These are phyloP conservation scores for Genyomyrus donnyi DNA, from an alignment of 2,113 vertebrate genomes.

Conservation along the genomic window DNA sequence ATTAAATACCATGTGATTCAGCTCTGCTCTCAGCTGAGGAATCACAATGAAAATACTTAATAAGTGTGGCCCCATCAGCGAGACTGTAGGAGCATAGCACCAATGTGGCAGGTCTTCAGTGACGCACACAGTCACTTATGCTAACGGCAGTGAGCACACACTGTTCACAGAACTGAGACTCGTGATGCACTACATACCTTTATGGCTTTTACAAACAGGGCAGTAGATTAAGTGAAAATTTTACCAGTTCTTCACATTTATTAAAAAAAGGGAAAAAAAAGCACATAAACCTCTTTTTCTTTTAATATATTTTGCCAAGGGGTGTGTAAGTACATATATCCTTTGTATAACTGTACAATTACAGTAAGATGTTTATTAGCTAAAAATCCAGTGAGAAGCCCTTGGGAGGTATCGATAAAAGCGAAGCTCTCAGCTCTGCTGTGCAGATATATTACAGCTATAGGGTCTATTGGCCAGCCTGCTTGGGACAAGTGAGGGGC, in stretches of 20 bases:
- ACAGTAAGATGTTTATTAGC: background rate
- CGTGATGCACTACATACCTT: background rate
- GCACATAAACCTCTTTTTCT: background rate
- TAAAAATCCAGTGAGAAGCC: background rate
- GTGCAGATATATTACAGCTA: background rate
- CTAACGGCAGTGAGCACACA: background rate
- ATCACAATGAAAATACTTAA: background rate
- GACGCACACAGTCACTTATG: background rate
- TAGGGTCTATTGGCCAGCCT: background rate
- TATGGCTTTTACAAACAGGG: background rate
- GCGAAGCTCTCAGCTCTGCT: background rate
- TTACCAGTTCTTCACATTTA: background rate
- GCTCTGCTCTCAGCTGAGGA: background rate
- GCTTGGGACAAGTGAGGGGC: background rate
- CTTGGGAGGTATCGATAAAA: background rate
- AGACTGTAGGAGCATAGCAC: background rate
- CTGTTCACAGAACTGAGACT: background rate
- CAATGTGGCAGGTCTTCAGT: background rate
- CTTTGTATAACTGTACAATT: background rate
- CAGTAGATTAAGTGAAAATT: background rate
- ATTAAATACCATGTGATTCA: background rate
- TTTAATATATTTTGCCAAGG: background rate
- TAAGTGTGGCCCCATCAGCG: background rate
- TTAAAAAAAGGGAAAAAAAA: background rate
- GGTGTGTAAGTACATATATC: background rate